phyloP scores from a whole-genome alignment of 2,113 vertebrate genomes.

The Perca schrenkii region DNA sequence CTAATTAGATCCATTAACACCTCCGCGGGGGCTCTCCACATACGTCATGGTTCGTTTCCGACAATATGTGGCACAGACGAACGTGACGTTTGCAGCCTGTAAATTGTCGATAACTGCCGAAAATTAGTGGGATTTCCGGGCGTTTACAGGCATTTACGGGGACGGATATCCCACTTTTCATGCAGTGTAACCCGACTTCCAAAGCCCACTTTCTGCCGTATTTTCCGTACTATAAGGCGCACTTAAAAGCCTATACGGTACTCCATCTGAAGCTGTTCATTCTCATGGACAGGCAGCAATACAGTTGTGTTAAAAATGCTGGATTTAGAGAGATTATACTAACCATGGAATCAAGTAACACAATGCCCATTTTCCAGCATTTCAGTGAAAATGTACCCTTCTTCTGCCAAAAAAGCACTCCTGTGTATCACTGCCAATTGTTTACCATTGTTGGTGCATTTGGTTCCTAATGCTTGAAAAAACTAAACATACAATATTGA shows the following conservation, averaged over 20 bases:
- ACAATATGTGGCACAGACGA: no score
- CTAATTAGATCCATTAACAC: no score
- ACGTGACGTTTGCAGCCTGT: no score
- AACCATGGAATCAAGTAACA: background rate
- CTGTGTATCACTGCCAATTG: background rate
- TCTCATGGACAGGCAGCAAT: background rate
- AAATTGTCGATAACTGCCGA: no score
- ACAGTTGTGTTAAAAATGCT: background rate
- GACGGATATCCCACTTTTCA: no score
- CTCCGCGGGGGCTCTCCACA: no score
- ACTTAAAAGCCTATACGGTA: no score
- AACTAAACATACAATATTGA: background rate
- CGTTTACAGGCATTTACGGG: no score
- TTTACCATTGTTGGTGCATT: background rate
- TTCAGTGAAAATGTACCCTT: background rate
- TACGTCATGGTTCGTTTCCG: no score
- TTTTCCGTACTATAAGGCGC: no score
- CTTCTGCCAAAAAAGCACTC: conserved; percentile 12
- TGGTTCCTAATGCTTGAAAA: background rate
- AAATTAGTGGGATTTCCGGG: no score
- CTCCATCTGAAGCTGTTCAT: background rate
- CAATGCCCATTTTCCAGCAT: background rate
- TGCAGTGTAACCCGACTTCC: background rate
- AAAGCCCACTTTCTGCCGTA: background rate
- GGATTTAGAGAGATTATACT: background rate